Evolutionary conservation across 2,888 invertebrate species (phyloP), one percentile per base, ranked within the genome.

Genomic region (Pantelozetes paolii): DNA sequence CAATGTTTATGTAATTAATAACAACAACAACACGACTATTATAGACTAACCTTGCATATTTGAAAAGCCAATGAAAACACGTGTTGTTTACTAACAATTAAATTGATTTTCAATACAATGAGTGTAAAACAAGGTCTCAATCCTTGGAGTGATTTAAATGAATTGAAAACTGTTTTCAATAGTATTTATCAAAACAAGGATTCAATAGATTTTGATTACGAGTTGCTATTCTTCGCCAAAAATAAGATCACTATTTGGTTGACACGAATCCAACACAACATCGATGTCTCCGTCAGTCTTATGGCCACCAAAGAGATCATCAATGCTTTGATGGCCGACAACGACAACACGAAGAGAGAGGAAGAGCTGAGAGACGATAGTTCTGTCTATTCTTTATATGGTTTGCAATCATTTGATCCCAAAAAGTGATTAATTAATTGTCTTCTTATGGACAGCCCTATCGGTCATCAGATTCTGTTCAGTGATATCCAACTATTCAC

Each of bases 271-370:
- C 23, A 40, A 5, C 6, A 40, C 23, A 67, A 67, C 26, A 30
- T 42, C 40, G 40, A 67, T 18, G 15, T 67, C 32, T n/a, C 1
- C n/a, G 67, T 67, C 67, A 67, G 42, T 40, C n/a, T 67, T 2
- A 67, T 67, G 67, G 67, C 67, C 36, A 67, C 67, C 9, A 67
- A 67, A 67, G 67, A 36, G 36, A 67, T 67, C 15, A 67, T 67
- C 42, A 67, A 20, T 40, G 67, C 67, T 20, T 15, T 67, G 23
- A 67, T 67, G 1, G 67, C 40, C 6, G 67, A 67, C 23, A 20
- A 62, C 1, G 32, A 15, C 3, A 62, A 18, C 32, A 6, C 5
- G 13, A 2, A 32, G 13, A 32, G n/a, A n/a, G 59, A 18, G 3
- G 40, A 67, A 23, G 40, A 67, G 11, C 11, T 26, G 15, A 9